Evolutionary conservation across 2,797 vertebrate species (phyloP), one percentile per base, ranked within the genome.

Genomic region (Poliocrania exsul): DNA sequence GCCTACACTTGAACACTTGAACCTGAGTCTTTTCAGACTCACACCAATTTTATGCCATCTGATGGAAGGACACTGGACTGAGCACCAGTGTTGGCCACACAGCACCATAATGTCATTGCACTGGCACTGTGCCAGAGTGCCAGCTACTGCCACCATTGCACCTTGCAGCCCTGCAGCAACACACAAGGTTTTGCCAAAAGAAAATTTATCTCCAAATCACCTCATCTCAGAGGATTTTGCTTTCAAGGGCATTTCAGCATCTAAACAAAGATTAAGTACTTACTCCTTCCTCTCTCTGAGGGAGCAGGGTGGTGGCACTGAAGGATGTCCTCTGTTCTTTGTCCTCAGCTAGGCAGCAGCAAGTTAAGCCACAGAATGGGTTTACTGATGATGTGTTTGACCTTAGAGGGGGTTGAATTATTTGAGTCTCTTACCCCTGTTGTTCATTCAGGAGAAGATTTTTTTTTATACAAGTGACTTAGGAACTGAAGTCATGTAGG

Each of bases 211-310:
- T 75, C 66, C 50, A 38, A 40, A 60, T 60, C 29, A 40, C 56
- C 90, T 66, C 23, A 14, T 61, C 40, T 47, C 6, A 0, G 42
- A 67, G 69, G 15, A 38, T 69, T 81, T 72, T 66, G 65, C 84
- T 91, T 92, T 81, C 81, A 81, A 86, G 62, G 79, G 58, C 62
- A 75, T 90, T 87, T 81, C 81, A 91, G 67, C 54, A 66, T 81
- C 47, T n/a, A 16, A 75, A 37, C 64, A 69, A 16, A 86, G 58
- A 37, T 2, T 6, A 64, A 71, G 18, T 18, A 25, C 2, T 40
- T 18, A 25, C 40, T 40, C 40, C 40, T 42, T 0, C 19, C 13
- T 58, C 64, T 47, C 44, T n/a, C 21, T 1, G 5, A 57, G 44
- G 1, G 1, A 71, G 67, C 61, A 51, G 53, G 40, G 33, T 3